Base-by-base conservation (phyloP, 2,888 invertebrate species). In the Itoplectis maculator region DNA sequence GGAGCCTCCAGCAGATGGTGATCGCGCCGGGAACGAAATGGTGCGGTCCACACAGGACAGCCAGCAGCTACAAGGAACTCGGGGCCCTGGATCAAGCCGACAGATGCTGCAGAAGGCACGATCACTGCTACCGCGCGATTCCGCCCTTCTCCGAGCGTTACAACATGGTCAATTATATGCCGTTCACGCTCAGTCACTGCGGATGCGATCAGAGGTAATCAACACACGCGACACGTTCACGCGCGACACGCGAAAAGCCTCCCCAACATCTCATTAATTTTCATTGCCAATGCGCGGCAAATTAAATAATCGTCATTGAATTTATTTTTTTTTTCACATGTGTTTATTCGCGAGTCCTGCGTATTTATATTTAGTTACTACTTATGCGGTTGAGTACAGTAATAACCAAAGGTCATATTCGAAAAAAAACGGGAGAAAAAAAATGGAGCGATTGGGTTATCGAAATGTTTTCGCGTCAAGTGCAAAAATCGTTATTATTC, bases 141-240 rank as follows among this genome's bases (percentile, higher is more conserved):
- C 94, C 94, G 42, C 94, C 95, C 59, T 95, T 96, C 91, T 93
- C 94, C 85, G 93, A 94, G 87, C 94, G 94, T 90, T 96, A 93
- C 91, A 93, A 95, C 88, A 93, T 95, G 88, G 95, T 95, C 94
- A 97, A 97, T 94, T 94, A 93, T 91, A 93, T 95, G 85, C 95
- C 96, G 85, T 96, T 95, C 93, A 96, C 96, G 45, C 93, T 96
- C 85, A 96, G 96, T 90, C 96, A 96, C 92, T 97, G 97, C 93
- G 94, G 94, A 86, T 97, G 97, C 92, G 97, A 97, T 93, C 94
- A 95, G 93, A 96, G 96, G 96, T 96, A 94, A 93, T 94, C 93
- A 29, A 56, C n/a, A 23, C 15, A 49, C n/a, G 20, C 37, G 23
- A 37, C 1, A 65, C n/a, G n/a, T n/a, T n/a, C n/a, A n/a, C n/a